Conservation (phyloP, 2,888 invertebrate species). For the Gandaritis pyraliata region DNA sequence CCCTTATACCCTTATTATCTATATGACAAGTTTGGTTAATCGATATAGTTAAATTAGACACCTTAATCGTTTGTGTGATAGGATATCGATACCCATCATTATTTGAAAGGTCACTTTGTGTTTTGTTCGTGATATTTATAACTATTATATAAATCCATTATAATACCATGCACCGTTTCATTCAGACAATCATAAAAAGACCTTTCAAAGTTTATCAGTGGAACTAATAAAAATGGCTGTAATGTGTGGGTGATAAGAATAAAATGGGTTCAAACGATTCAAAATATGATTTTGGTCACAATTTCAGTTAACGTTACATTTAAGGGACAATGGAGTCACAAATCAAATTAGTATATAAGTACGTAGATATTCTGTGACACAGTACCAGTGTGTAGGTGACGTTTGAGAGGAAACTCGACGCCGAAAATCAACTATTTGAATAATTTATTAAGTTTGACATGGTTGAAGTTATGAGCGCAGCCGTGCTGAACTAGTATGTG, state of each 20-base stretch:
- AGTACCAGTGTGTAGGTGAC: slow-evolving; percentile 16
- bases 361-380: not conserved
- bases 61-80: slow-evolving; percentile 2
- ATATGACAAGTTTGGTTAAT: slow-evolving; percentile 7
- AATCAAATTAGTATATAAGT: too few species aligned
- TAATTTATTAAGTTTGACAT: slow-evolving; percentile 44
- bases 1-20: not conserved
- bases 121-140: not conserved
- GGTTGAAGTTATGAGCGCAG: slow-evolving; percentile 31
- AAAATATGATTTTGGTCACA: too few species aligned
- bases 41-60: slow-evolving; percentile 6
- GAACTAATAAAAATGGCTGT: too few species aligned
- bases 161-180: too few species aligned
- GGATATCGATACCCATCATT: not conserved
- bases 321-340: slow-evolving; percentile 17
- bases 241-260: too few species aligned
- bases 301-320: not conserved
- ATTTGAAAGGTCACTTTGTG: not conserved
- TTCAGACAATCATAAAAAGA: too few species aligned
- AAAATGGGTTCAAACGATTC: too few species aligned
- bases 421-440: slow-evolving; percentile 42
- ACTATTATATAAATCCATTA: too few species aligned
- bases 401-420: slow-evolving; percentile 33
- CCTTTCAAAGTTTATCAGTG: too few species aligned
- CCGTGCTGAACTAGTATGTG: slow-evolving; percentile 24